Evolutionary conservation across 1,140 invertebrate species (phyloP).

Genomic region (Anastrepha obliqua): DNA sequence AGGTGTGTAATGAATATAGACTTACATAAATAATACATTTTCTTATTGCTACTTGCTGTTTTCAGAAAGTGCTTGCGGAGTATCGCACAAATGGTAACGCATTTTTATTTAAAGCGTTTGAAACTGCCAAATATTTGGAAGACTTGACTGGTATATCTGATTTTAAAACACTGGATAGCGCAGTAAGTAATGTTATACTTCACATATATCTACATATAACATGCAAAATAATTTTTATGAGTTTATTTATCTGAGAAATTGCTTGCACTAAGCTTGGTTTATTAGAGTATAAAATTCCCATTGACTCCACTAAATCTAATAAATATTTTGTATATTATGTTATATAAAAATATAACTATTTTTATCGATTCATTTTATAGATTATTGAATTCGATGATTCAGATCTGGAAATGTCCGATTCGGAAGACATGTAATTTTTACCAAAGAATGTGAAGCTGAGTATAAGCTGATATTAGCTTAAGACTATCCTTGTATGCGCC

Average conservation of each 20-base stretch:
- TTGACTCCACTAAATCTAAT: neutral
- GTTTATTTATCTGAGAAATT: too few species aligned
- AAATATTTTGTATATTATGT: neutral
- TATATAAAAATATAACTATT: neutral
- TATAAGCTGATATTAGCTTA: neutral
- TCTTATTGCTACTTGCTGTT: neutral
- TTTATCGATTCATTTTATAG: conserved; percentile 58
- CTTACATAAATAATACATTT: conserved; percentile 42
- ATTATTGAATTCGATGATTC: conserved; percentile 72
- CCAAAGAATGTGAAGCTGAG: neutral
- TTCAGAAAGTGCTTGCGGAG: conserved; percentile 61
- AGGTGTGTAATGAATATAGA: conserved; percentile 58
- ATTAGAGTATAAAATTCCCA: neutral
- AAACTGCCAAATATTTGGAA: conserved; percentile 89
- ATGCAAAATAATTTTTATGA: too few species aligned
- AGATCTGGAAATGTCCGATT: conserved; percentile 69
- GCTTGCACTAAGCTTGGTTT: too few species aligned
- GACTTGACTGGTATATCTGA: conserved; percentile 89
- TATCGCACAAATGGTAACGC: conserved; percentile 78
- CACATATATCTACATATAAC: too few species aligned
- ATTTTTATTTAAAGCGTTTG: conserved; percentile 91
- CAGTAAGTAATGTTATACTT: conserved; percentile 59
- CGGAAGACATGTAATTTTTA: conserved; percentile 13
- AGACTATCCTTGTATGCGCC: neutral
- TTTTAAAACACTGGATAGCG: conserved; percentile 65